A percentile compares a stretch with the other conserved stretches of the same genome.
Conservation (phyloP, 2,113 vertebrate genomes). For the Cryptotis parvus region DNA sequence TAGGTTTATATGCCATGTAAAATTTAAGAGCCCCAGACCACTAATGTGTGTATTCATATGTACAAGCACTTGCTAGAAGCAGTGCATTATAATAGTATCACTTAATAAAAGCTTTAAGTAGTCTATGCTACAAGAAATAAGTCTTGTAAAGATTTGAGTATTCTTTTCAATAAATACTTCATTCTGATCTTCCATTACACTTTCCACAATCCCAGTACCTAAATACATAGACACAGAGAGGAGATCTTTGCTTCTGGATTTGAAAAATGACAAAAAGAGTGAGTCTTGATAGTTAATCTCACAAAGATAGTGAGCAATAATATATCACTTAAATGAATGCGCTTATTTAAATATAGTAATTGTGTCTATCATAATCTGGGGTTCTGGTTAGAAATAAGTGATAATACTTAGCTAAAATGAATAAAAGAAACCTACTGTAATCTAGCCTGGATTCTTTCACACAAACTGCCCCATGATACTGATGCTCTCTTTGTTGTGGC, state of each 20-base stretch:
- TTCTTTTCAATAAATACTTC: slow-evolving; percentile 20
- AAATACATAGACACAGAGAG: background rate
- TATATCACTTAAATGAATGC: background rate
- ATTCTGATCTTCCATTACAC: background rate
- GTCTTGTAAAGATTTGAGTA: background rate
- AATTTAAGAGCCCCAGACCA: background rate
- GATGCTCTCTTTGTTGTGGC: background rate
- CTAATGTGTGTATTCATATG: background rate
- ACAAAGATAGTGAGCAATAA: background rate
- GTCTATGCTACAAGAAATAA: background rate
- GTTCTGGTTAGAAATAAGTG: background rate
- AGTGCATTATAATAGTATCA: background rate
- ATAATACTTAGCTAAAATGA: background rate
- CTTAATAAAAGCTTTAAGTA: background rate
- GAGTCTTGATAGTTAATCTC: no score
- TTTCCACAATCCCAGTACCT: background rate
- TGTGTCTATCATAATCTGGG: background rate
- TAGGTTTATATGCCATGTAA: background rate
- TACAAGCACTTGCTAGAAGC: background rate
- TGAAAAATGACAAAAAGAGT: background rate
- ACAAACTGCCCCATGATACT: background rate
- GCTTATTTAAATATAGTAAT: background rate
- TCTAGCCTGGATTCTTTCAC: no score
- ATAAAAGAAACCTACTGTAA: background rate
- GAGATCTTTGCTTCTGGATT: slow-evolving; percentile 6